Evolutionary conservation across 23 tunicate genomes (phyloP).

Genomic region (Halocynthia aurantium): DNA sequence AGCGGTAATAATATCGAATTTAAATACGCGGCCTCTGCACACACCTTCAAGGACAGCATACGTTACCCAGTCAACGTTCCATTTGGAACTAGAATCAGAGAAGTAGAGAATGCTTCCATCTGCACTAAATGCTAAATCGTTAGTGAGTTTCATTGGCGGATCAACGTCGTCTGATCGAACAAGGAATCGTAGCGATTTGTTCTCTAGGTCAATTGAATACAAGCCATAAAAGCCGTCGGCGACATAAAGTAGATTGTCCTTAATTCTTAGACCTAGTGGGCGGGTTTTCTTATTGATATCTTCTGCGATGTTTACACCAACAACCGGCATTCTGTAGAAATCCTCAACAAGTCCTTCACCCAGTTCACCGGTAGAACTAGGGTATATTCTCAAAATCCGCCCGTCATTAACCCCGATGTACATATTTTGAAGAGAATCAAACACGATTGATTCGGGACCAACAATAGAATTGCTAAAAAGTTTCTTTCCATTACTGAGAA

Average conservation of each 20-base stretch:
- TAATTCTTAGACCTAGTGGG: constrained; percentile 16
- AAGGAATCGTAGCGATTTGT: neutral
- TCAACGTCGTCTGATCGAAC: constrained; percentile 14
- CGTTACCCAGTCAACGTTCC: constrained; percentile 2
- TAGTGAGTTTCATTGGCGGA: constrained; percentile 19
- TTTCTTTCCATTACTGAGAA: too few species aligned
- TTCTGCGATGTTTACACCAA: too few species aligned
- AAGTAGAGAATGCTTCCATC: constrained; percentile 18
- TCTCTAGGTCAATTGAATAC: constrained; percentile 4
- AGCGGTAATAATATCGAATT: neutral
- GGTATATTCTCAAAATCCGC: constrained; percentile 8
- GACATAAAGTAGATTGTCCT: neutral
- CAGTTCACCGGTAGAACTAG: constrained; percentile 19
- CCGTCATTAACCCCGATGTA: constrained; percentile 19
- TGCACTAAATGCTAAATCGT: constrained; percentile 7
- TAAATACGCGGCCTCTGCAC: constrained; percentile 11
- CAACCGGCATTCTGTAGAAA: neutral
- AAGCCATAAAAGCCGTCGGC: constrained; percentile 19
- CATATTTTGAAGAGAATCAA: constrained; percentile 8
- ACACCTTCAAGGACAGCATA: constrained; percentile 17
- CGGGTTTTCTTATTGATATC: neutral
- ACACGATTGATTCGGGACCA: constrained; percentile 21
- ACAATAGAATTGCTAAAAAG: too few species aligned
- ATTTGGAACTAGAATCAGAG: constrained; percentile 9
- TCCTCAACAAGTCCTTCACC: constrained; percentile 1